Percentiles rank a stretch among this genome's conserved stretches.
Evolutionary conservation across 2,888 invertebrate species (phyloP).

Genomic region (Ochropacha duplaris): DNA sequence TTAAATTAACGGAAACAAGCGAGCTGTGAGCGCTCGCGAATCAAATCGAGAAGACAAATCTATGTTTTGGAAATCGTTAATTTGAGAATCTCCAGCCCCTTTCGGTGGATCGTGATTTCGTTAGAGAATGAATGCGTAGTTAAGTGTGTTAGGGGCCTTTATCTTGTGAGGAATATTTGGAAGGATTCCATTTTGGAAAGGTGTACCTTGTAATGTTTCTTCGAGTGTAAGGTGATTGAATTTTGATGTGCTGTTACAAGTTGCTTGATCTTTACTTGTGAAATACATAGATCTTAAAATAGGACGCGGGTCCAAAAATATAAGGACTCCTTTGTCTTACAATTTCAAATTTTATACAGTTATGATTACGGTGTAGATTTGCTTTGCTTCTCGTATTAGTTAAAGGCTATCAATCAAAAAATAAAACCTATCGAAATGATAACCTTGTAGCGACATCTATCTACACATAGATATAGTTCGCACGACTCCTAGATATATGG

Average conservation of each 20-base stretch:
- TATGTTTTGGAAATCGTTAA: conserved; percentile 76
- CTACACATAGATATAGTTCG: too few relatives aligned
- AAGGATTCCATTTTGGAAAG: conserved; percentile 26
- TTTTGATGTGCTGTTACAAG: conserved; percentile 3
- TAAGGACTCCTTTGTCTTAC: too few relatives aligned
- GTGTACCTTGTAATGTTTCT: conserved; percentile 9
- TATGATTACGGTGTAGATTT: too few relatives aligned
- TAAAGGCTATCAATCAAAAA: too few relatives aligned
- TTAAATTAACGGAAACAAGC: conserved; percentile 77
- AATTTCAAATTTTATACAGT: too few relatives aligned
- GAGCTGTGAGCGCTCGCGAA: conserved; percentile 53
- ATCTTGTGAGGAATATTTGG: conserved; percentile 33
- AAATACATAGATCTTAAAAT: too few relatives aligned
- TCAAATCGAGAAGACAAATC: conserved; percentile 73
- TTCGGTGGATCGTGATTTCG: conserved; percentile 31
- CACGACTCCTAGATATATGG: too few relatives aligned
- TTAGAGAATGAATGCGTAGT: conserved; percentile 56
- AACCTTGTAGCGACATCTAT: too few relatives aligned
- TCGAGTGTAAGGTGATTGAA: conserved; percentile 7
- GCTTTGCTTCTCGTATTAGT: too few relatives aligned
- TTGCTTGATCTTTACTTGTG: too few relatives aligned
- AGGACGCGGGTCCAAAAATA: too few relatives aligned
- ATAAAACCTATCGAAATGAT: too few relatives aligned
- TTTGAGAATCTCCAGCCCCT: conserved; percentile 41
- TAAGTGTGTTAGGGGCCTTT: conserved; percentile 55